Evolutionary conservation across 2,888 invertebrate genomes (phyloP).

Genomic region (Conus canariensis): DNA sequence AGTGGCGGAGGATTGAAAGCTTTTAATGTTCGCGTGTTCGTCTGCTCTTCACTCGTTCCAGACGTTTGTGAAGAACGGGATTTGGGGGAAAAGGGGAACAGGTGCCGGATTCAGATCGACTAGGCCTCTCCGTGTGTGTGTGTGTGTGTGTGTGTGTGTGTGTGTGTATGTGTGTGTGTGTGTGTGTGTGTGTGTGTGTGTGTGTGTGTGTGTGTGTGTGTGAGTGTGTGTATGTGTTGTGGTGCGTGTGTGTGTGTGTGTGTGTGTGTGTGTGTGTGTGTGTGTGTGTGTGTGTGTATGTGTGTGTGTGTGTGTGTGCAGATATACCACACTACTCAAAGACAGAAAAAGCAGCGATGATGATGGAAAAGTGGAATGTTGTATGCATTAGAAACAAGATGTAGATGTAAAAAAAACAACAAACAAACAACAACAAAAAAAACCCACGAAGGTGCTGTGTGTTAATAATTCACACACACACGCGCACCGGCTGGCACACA

Average conservation of each 20-base stretch:
- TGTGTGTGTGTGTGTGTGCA: not conserved
- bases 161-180: slow-evolving; percentile 7
- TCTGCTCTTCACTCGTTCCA: no score
- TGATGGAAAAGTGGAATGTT: no score
- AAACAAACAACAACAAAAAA: no score
- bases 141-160: slow-evolving; percentile 11
- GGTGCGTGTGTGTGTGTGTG: slow-evolving; percentile 26
- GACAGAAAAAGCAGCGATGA: not conserved
- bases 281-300: not conserved
- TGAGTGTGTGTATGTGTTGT: not conserved
- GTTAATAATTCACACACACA: not conserved
- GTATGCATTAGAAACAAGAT: no score
- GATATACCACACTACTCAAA: not conserved
- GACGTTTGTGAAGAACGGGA: not conserved
- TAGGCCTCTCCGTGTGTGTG: not conserved
- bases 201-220: slow-evolving; percentile 12
- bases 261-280: slow-evolving; percentile 19
- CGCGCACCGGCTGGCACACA: not conserved
- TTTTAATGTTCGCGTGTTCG: not conserved
- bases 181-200: not conserved
- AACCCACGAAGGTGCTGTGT: no score
- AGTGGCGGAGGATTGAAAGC: no score
- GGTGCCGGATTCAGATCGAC: not conserved
- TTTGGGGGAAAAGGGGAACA: not conserved
- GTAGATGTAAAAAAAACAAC: not conserved